A percentile compares a stretch with the other conserved stretches of the same genome.
These are phyloP conservation scores for Acanthornis magna DNA, from an alignment of 2,797 vertebrate species.

Conservation along the genomic window DNA sequence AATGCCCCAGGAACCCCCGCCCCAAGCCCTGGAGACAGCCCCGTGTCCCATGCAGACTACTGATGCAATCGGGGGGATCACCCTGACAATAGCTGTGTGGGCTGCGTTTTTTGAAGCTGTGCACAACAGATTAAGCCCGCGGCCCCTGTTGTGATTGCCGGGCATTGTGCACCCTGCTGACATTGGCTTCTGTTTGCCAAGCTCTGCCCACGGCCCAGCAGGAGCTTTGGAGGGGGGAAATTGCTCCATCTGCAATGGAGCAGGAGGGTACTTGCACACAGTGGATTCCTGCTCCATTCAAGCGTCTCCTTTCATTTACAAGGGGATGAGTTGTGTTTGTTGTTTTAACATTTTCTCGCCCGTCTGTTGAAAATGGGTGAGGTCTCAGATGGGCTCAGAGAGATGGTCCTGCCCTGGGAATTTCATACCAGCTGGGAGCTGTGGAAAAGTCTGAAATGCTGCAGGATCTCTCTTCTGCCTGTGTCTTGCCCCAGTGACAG, in stretches of 20 bases:
- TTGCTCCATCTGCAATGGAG: background rate
- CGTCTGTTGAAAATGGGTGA: background rate
- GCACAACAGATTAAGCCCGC: background rate
- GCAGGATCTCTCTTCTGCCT: background rate
- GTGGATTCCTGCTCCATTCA: background rate
- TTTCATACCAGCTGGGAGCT: background rate
- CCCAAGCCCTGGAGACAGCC: background rate
- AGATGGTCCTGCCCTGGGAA: background rate
- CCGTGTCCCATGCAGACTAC: background rate
- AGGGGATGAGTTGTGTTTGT: background rate
- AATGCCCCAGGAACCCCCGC: background rate
- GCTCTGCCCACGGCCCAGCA: background rate
- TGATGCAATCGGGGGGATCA: background rate
- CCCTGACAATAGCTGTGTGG: conserved; percentile 10
- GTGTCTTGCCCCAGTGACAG: background rate
- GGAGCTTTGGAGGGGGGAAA: background rate
- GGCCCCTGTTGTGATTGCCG: background rate
- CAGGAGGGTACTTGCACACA: background rate
- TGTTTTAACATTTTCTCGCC: background rate
- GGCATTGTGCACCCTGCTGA: conserved; percentile 39
- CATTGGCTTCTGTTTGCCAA: background rate
- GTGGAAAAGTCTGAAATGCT: background rate
- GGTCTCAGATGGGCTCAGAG: background rate
- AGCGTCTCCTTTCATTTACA: background rate
- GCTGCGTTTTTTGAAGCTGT: background rate